Base-by-base conservation (phyloP, 1,140 invertebrate species). In the Pantala flavescens region DNA sequence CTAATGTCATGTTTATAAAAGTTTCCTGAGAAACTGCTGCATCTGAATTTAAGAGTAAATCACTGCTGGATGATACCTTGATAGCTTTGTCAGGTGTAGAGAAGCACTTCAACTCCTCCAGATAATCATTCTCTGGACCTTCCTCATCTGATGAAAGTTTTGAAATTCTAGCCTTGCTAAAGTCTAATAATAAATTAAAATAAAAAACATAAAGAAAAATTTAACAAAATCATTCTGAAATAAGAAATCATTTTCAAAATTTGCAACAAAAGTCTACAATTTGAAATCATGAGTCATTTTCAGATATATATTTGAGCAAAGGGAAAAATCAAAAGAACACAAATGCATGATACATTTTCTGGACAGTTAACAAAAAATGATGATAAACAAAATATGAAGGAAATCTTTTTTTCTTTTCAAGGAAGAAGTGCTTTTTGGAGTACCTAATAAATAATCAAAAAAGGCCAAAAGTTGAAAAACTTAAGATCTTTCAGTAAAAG, bases 1-100 rank as follows among this genome's bases (percentile, higher is more conserved):
- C 43, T 19, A 73, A 23, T 43, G 43, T 43, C 43, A 23, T 43
- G 43, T 24, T 73, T 73, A 24, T 73, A 24, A 23, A 73, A 73
- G 36, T 23, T 73, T 23, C 73, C 24, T 12, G 36, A 19, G 24
- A 28, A 19, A 23, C 16, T 19, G 23, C 23, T 19, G 36, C 36
- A 19, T 42, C 71, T 72, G 71, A 23, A 19, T 28, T 72, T 14
- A 72, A 42, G 36, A 19, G 71, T 19, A 72, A 42, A 28, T 14
- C 19, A 72, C 23, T 72, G 23, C 71, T 72, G 23, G 12, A 24
- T 16, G 24, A 21, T 19, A 72, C 24, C 71, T 24, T 72, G 3
- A 72, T 19, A 14, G 23, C 36, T 24, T 24, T 24, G 11, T 24
- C 71, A 16, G 23, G 19, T 24, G 71, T 19, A n/a, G 23, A 19